Base-by-base conservation (phyloP, 2,888 invertebrate species). In the Gerosis bhagava region DNA sequence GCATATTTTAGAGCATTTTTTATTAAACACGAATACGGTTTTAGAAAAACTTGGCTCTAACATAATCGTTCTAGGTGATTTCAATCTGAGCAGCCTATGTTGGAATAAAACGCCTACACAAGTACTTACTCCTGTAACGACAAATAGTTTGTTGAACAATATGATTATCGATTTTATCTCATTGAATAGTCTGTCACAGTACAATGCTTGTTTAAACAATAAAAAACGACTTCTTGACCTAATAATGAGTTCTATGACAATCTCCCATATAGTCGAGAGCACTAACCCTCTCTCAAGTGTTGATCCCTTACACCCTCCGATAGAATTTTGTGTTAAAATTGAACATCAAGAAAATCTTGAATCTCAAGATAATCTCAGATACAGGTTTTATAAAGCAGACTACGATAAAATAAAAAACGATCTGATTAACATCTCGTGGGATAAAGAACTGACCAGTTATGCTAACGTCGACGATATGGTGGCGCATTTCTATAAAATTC, bases 371-470 rank as follows among this genome's bases (percentile, higher is more conserved):
- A 31, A 37, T 1, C 1, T 7, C 7, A 45, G 13, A 25, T 36
- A 15, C 7, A 29, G 15, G 13, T 55, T 50, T 19, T 34, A 42
- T 4, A 50, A 47, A 24, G 52, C 52, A 3, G 50, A 56, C 15
- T 54, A 51, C 12, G 29, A 32, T 0, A 36, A 36, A 36, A 36
- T 36, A 3, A 16, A 15, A 0, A 13, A 3, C 2, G 36, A 25
- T 1, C 10, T 36, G 3, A 22, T 15, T 10, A 24, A 10, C 16
- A 16, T 36, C 10, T n/a, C 24, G 5, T 36, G 36, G 36, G 5
- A n/a, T 0, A 8, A 24, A 3, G 16, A 13, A 10, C 16, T 36
- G 1, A 7, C 15, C 2, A 12, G n/a, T 2, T 25, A 25, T 5
- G 8, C 7, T 5, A 16, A 2, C 5, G 36, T 36, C 1, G 36